These are phyloP conservation scores for Apamea anceps DNA, from an alignment of 2,888 invertebrate species.

Conservation along the genomic window DNA sequence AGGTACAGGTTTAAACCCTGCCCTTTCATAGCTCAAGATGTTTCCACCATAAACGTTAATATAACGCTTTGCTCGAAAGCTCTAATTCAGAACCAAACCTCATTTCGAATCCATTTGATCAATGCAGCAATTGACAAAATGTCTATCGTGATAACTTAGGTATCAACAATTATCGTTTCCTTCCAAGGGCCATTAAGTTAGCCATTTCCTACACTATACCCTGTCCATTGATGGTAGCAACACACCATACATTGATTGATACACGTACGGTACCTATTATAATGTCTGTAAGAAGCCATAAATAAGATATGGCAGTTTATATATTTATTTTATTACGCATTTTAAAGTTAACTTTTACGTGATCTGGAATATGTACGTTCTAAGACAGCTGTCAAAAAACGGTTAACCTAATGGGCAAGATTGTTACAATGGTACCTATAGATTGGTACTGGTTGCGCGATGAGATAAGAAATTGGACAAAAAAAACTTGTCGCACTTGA, in stretches of 20 bases:
- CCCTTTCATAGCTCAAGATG: background rate
- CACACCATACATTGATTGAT: no score
- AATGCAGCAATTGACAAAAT: background rate
- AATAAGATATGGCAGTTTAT: no score
- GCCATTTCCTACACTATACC: slow-evolving; percentile 12
- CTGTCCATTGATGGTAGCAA: no score
- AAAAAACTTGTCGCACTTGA: background rate
- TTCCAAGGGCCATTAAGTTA: background rate
- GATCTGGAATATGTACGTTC: no score
- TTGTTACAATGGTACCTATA: no score
- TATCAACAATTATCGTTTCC: slow-evolving; percentile 2
- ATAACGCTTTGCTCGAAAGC: background rate
- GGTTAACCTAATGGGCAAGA: no score
- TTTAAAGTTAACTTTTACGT: no score
- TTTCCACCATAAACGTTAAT: background rate
- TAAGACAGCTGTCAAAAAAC: no score
- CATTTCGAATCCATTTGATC: background rate
- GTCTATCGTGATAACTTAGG: background rate
- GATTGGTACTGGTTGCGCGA: slow-evolving; percentile 6
- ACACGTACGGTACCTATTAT: no score
- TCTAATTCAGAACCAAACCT: background rate
- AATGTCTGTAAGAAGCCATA: no score
- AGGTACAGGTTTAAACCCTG: background rate
- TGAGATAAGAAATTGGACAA: slow-evolving; percentile 7
- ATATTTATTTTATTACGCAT: no score